Conservation (phyloP, 2,888 invertebrate genomes). For the Nineta flava region DNA sequence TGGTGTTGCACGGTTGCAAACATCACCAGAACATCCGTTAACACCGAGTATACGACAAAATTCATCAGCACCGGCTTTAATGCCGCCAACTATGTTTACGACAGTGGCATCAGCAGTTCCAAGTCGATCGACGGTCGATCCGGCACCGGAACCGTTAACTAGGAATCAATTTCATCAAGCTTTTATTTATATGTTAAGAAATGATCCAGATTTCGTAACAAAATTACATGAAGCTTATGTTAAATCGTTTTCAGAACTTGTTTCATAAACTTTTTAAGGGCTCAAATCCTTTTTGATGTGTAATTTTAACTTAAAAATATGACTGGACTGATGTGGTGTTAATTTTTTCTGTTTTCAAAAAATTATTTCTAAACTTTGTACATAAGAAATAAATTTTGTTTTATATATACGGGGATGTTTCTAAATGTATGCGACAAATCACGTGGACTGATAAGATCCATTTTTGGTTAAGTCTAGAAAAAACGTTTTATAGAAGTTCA, state of each 20-base stretch:
- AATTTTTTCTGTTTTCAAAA: no score
- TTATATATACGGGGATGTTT: no score
- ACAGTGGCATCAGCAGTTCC: slow-evolving; percentile 38
- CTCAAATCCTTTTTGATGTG: neutral
- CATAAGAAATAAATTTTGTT: no score
- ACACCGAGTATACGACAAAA: slow-evolving; percentile 24
- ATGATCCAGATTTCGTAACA: slow-evolving; percentile 74
- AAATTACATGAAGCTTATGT: slow-evolving; percentile 87
- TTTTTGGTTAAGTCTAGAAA: no score
- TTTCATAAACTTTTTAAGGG: slow-evolving; percentile 22
- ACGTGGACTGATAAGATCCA: no score
- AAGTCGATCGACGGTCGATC: slow-evolving; percentile 23
- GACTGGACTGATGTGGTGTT: no score
- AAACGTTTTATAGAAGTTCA: no score
- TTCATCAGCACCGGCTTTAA: slow-evolving; percentile 54
- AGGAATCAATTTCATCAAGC: slow-evolving; percentile 81
- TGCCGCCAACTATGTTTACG: slow-evolving; percentile 78
- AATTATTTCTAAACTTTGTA: no score
- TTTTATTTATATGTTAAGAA: slow-evolving; percentile 69
- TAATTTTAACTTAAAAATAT: neutral
- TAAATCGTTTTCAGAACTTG: slow-evolving; percentile 59
- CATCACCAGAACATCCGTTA: slow-evolving; percentile 29
- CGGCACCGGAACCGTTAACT: slow-evolving; percentile 57
- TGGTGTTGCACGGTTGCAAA: slow-evolving; percentile 35
- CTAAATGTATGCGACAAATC: no score